Evolutionary conservation across 2,113 vertebrate genomes (phyloP).

Genomic region (Anoura caudifer): DNA sequence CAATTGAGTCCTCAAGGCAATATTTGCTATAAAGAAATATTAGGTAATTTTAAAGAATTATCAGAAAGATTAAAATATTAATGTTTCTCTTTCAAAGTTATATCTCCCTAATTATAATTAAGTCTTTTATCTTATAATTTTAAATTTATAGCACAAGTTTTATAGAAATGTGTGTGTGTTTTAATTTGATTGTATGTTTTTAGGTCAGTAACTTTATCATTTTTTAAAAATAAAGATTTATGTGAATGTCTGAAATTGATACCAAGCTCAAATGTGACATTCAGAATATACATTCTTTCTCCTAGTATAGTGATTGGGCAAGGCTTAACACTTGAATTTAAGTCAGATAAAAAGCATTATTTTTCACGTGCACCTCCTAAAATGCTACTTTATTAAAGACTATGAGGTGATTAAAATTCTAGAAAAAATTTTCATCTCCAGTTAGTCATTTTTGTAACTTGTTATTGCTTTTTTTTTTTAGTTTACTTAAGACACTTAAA

Average conservation of each 20-base stretch:
- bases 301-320: neutral
- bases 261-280: neutral
- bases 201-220: neutral
- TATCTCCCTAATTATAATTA: slow-evolving; percentile 54
- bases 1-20: slow-evolving; percentile 36
- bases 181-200: slow-evolving; percentile 35
- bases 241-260: slow-evolving; percentile 34
- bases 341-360: slow-evolving; percentile 2
- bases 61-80: slow-evolving; percentile 62
- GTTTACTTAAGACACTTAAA: neutral
- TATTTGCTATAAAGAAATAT: slow-evolving; percentile 51
- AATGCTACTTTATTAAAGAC: neutral
- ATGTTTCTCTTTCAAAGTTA: slow-evolving; percentile 47
- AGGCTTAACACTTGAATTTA: neutral
- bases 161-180: neutral
- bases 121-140: slow-evolving; percentile 44
- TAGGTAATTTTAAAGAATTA: slow-evolving; percentile 57
- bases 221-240: slow-evolving; percentile 10
- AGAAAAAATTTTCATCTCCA: neutral
- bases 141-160: slow-evolving; percentile 47
- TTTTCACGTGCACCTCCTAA: neutral
- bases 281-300: neutral
- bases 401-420: slow-evolving; percentile 17
- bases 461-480: neutral
- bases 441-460: neutral